These are phyloP conservation scores for Dromas ardeola DNA, from an alignment of 2,113 vertebrate species.

Conservation along the genomic window DNA sequence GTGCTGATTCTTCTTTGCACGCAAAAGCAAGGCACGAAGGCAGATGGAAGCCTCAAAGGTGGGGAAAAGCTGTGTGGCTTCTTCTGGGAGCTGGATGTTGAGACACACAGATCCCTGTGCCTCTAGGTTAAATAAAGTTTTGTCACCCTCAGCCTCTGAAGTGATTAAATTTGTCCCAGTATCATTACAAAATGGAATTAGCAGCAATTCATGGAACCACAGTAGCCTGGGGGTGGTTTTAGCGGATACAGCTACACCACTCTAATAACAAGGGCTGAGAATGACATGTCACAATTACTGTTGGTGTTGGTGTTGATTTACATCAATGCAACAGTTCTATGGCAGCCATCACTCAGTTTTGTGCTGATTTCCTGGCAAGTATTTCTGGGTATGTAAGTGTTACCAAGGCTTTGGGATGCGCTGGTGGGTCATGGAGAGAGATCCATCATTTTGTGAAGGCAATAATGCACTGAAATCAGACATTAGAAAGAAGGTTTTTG, in stretches of 20 bases:
- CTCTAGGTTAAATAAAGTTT: conserved; percentile 58
- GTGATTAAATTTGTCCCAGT: conserved; percentile 66
- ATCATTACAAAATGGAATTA: conserved; percentile 70
- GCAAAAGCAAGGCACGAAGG: background rate
- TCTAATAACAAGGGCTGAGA: conserved; percentile 36
- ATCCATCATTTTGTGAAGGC: background rate
- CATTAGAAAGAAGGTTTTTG: background rate
- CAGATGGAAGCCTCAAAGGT: background rate
- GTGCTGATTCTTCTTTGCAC: background rate
- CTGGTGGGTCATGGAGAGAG: background rate
- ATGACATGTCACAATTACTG: conserved; percentile 30
- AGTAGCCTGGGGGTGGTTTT: conserved; percentile 46
- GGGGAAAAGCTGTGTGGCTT: background rate
- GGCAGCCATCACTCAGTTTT: background rate
- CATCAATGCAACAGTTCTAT: background rate
- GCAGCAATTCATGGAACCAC: conserved; percentile 21
- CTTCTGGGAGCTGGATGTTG: background rate
- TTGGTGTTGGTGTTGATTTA: conserved; percentile 46
- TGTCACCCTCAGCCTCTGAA: conserved; percentile 45
- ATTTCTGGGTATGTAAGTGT: background rate
- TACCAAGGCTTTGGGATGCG: background rate
- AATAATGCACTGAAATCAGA: background rate
- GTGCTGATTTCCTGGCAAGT: background rate
- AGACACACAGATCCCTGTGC: background rate
- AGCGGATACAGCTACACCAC: background rate